These are phyloP conservation scores for Octodon degus DNA, from an alignment of 2,113 vertebrate species.

Conservation along the genomic window DNA sequence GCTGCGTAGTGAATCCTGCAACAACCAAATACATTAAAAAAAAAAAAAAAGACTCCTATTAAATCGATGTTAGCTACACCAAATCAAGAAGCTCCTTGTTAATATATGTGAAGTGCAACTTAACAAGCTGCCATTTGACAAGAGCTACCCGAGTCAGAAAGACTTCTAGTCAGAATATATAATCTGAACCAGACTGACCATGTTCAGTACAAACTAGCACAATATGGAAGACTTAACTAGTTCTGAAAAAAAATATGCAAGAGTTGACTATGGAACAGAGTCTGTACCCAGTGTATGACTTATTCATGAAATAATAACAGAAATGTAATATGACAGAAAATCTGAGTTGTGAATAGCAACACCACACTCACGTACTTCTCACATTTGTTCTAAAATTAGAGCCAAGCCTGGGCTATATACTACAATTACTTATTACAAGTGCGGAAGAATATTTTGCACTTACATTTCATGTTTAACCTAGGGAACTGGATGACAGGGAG, in stretches of 20 bases:
- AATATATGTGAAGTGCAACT: neutral
- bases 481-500: neutral
- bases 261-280: constrained; percentile 1
- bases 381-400: neutral
- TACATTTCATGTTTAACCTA: neutral
- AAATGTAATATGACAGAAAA: constrained; percentile 6
- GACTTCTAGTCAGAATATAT: neutral
- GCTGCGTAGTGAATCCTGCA: too few species aligned
- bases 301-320: constrained; percentile 21
- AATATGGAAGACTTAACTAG: neutral
- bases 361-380: neutral
- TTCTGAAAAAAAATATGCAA: neutral
- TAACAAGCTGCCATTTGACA: neutral
- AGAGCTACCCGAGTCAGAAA: neutral
- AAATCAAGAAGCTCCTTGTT: neutral
- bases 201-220: neutral
- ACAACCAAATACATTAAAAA: too few species aligned
- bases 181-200: neutral
- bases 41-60: neutral
- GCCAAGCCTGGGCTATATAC: neutral
- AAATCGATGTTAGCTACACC: neutral
- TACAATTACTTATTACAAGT: too few species aligned
- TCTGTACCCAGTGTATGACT: neutral
- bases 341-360: neutral
- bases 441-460: too few species aligned